Evolutionary conservation across 2,113 vertebrate genomes (phyloP).

Genomic region (Ploceus nigricollis): DNA sequence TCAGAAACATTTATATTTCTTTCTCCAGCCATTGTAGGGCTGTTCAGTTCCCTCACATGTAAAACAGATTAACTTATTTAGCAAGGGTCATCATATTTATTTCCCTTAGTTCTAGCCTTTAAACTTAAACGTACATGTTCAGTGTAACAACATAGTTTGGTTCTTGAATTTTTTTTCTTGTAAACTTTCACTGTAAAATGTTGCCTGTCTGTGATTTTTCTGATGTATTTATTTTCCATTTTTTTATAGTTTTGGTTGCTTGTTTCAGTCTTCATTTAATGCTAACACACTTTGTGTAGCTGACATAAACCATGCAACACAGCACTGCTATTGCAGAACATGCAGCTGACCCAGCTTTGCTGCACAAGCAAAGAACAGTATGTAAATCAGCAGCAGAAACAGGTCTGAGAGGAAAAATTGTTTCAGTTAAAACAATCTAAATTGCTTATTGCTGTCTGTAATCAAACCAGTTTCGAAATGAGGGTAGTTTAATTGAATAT

Average conservation of each 20-base stretch:
- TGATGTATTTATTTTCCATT: background rate
- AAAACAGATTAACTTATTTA: background rate
- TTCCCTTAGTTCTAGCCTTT: background rate
- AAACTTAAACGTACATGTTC: background rate
- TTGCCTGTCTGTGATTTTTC: background rate
- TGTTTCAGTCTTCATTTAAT: background rate
- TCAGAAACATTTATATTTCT: background rate
- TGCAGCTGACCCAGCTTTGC: background rate
- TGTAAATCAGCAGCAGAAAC: slow-evolving; percentile 9
- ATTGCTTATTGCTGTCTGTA: background rate
- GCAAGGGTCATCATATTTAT: background rate
- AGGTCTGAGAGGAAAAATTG: slow-evolving; percentile 4
- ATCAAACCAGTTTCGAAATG: background rate
- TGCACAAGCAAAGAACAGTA: background rate
- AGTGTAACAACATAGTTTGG: background rate
- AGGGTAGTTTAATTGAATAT: background rate
- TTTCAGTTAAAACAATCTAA: background rate
- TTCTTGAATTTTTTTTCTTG: background rate
- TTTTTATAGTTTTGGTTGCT: background rate
- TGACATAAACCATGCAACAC: background rate
- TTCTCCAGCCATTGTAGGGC: background rate
- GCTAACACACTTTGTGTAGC: background rate
- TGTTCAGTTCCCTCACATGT: background rate
- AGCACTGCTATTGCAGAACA: background rate
- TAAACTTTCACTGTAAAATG: background rate